These are phyloP conservation scores for Harlomillsia oculata DNA, from an alignment of 1,140 invertebrate species.

Conservation along the genomic window DNA sequence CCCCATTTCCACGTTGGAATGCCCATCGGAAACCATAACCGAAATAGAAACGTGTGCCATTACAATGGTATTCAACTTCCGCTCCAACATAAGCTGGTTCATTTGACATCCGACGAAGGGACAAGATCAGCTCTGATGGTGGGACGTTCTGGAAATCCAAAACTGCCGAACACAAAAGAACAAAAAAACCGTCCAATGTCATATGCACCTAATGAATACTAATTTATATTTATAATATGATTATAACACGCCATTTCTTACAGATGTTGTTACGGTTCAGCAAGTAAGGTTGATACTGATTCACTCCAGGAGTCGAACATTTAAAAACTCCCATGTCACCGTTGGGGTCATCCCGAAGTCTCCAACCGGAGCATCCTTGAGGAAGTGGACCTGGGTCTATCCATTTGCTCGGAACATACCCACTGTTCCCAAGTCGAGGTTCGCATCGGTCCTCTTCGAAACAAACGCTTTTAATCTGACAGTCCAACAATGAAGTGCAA, in stretches of 20 bases:
- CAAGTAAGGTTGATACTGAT: constrained; percentile 25
- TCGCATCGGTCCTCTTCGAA: constrained; percentile 25
- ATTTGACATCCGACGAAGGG: background rate
- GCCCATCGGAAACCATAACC: constrained; percentile 23
- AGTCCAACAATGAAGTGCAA: constrained; percentile 23
- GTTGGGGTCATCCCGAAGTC: constrained; percentile 19
- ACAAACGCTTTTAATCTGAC: constrained; percentile 26
- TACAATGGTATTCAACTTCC: constrained; percentile 22
- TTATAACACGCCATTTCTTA: constrained; percentile 7
- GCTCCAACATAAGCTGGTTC: constrained; percentile 15
- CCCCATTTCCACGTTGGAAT: constrained; percentile 16
- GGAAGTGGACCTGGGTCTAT: constrained; percentile 15
- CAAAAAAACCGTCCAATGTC: background rate
- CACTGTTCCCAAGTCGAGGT: constrained; percentile 1
- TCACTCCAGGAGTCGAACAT: constrained; percentile 17
- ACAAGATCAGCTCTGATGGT: constrained; percentile 19
- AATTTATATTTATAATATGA: background rate
- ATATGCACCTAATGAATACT: background rate
- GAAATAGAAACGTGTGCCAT: constrained; percentile 24
- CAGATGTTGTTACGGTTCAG: constrained; percentile 26
- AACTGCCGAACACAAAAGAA: constrained; percentile 10
- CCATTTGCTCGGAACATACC: constrained; percentile 9
- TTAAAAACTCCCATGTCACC: constrained; percentile 24
- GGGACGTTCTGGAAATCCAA: constrained; percentile 23
- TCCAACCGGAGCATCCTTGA: constrained; percentile 12